Percentiles rank a stretch among this genome's conserved stretches.
phyloP scores from a whole-genome alignment of 2,888 invertebrate genomes.

The Euspilapteryx auroguttella region DNA sequence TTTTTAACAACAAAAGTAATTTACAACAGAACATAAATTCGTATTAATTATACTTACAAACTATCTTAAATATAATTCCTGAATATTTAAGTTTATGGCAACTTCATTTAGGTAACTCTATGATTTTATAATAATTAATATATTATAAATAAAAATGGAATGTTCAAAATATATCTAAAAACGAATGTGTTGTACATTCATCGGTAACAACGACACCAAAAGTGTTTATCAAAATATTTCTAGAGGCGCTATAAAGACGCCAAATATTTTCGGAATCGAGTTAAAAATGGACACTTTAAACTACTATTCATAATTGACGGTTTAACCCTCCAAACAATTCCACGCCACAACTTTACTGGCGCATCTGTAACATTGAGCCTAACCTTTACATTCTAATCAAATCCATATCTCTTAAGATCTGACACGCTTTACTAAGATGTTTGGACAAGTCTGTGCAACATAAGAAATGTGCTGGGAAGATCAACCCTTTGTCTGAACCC shows the following conservation, averaged over 20 bases:
- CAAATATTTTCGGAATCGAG: conserved; percentile 29
- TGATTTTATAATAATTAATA: too few species aligned
- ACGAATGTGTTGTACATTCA: too few species aligned
- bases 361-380: conserved; percentile 28
- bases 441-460: too few species aligned
- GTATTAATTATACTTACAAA: conserved; percentile 11
- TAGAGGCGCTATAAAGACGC: conserved; percentile 16
- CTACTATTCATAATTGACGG: conserved; percentile 47
- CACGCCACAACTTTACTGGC: conserved; percentile 25
- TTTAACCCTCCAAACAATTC: conserved; percentile 23
- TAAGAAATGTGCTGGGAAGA: too few species aligned
- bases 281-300: conserved; percentile 48
- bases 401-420: too few species aligned
- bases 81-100: conserved; percentile 43
- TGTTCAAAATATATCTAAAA: conserved; percentile 25
- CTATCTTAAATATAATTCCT: conserved; percentile 15
- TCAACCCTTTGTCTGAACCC: too few species aligned
- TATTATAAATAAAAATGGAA: conserved; percentile 36
- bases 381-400: conserved; percentile 9
- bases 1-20: not conserved
- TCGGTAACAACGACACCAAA: conserved; percentile 51
- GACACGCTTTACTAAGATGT: too few species aligned
- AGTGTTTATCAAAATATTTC: conserved; percentile 29
- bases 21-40: not conserved
- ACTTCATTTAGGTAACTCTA: too few species aligned